phyloP scores from a whole-genome alignment of 2,797 vertebrate genomes.

The Spinus olivaceus region DNA sequence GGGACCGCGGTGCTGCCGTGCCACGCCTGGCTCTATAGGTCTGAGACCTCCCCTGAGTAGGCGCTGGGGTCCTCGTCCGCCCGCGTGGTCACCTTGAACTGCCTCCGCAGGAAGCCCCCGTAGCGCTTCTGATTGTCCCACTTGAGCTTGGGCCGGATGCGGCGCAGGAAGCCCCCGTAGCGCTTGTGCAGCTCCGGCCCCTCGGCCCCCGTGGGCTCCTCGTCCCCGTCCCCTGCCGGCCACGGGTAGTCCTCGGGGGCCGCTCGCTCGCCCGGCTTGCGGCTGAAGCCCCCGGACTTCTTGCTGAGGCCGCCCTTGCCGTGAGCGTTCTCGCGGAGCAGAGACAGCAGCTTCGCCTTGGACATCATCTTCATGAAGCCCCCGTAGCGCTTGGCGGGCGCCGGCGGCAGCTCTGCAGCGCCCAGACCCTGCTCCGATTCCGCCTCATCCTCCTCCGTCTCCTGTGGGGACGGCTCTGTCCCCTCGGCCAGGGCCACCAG shows the following conservation, averaged over 20 bases:
- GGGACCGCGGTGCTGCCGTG: accelerated
- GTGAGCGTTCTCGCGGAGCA: conserved; percentile 75
- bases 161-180: conserved; percentile 93
- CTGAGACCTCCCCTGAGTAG: conserved; percentile 76
- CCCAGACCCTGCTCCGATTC: background rate
- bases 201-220: background rate
- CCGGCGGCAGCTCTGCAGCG: background rate
- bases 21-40: conserved; percentile 65
- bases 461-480: background rate
- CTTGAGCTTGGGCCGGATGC: conserved; percentile 91
- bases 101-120: conserved; percentile 90
- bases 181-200: conserved; percentile 86
- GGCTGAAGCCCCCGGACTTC: conserved; percentile 74
- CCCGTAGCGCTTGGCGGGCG: conserved; percentile 83
- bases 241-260: conserved; percentile 58
- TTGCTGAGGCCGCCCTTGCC: conserved; percentile 69
- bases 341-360: conserved; percentile 73
- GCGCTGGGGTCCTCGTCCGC: conserved; percentile 85
- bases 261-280: conserved; percentile 58
- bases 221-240: background rate
- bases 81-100: conserved; percentile 90
- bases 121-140: conserved; percentile 97
- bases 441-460: background rate
- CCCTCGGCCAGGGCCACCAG: conserved; percentile 13
- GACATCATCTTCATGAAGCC: conserved; percentile 88